Base-by-base conservation (phyloP, 2,888 invertebrate genomes). In the Adelphocoris suturalis region DNA sequence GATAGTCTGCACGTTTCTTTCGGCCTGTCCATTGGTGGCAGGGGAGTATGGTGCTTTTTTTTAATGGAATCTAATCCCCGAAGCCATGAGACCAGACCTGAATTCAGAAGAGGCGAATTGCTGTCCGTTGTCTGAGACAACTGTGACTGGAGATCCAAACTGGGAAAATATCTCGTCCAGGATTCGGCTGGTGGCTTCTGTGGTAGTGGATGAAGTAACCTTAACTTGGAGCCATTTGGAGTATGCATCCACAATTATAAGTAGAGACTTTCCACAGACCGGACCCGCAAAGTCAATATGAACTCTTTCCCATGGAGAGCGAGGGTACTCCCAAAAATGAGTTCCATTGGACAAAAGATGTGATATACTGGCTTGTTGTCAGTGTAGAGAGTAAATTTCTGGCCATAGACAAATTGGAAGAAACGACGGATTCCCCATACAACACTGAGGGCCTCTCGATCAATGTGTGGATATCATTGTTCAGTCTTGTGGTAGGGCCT, bases 331-430 rank as follows among this genome's bases (percentile, higher is more conserved):
- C n/a, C n/a, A n/a, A n/a, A n/a, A n/a, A n/a, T n/a, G 61, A 46
- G 84, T 84, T 28, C 57, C 19, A 37, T 89, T 37, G 19, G 84
- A 27, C 37, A 84, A 55, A 0, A 68, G 37, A 61, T 84, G 84
- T 7, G 68, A 19, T 28, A 68, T 46, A 46, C 46, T 23, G 28
- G 89, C 28, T 84, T 89, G 81, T 57, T 81, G 57, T 37, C 89
- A 82, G 82, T 89, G 89, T 11, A 80, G 14, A 93, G 91, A 0
- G 91, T 92, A 91, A 94, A 94, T 4, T 92, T 91, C 3, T 93
- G 90, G 2, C 93, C 94, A 91, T 92, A 93, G 4, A 94, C 28
- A 91, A 93, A 94, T 14, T 93, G 92, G 89, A 93, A 92, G 91
- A 94, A 94, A 91, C 92, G 5, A n/a, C 37, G n/a, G 19, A 55